Percentiles rank a stretch among this genome's conserved stretches.
Evolutionary conservation across 2,888 invertebrate genomes (phyloP).

Genomic region (Uloborus plumipes): DNA sequence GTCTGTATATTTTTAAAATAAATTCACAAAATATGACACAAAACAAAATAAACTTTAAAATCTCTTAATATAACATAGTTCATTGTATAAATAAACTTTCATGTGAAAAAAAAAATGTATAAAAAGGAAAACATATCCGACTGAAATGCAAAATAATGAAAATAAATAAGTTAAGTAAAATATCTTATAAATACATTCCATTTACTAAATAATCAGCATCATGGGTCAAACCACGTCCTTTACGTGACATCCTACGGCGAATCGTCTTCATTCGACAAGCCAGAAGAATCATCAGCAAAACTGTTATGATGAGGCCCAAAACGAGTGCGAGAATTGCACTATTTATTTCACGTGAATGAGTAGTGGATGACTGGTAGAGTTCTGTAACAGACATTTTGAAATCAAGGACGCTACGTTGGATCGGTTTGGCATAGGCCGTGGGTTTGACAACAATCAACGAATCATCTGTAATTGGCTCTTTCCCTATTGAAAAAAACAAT

Average conservation of each 20-base stretch:
- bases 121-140: too few species aligned
- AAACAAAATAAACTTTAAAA: too few species aligned
- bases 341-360: constrained; percentile 64
- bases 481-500: constrained; percentile 17
- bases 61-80: too few species aligned
- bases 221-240: constrained; percentile 71
- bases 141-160: too few species aligned
- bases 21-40: too few species aligned
- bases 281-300: constrained; percentile 83
- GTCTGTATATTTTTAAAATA: too few species aligned
- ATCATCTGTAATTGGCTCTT: constrained; percentile 5
- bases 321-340: constrained; percentile 79
- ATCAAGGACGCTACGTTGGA: constrained; percentile 48
- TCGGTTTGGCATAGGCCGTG: not conserved
- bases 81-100: too few species aligned
- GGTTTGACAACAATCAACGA: constrained; percentile 26
- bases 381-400: constrained; percentile 58
- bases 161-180: too few species aligned
- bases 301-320: constrained; percentile 83
- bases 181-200: constrained; percentile 90
- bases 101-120: too few species aligned
- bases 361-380: constrained; percentile 57
- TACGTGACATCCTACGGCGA: constrained; percentile 78
- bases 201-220: constrained; percentile 97
- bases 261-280: constrained; percentile 87